Conservation (phyloP, 2,888 invertebrate species). For the Thera obeliscata region DNA sequence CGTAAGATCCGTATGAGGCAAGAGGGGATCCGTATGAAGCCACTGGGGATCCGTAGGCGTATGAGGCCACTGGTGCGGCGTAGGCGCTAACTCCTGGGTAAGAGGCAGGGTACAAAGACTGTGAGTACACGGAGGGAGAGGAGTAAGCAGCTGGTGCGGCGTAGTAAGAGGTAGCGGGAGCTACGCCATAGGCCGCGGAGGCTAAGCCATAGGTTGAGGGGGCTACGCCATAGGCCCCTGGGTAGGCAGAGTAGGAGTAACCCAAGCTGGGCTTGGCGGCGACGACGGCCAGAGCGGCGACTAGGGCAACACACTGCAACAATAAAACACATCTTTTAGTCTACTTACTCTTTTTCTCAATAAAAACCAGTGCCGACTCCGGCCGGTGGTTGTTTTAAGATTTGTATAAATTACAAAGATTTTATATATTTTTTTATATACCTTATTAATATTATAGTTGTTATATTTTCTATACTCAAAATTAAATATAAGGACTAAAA, state of each 20-base stretch:
- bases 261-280: constrained; percentile 40
- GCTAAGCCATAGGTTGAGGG: constrained; percentile 21
- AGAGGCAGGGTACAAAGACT: constrained; percentile 19
- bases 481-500: too few relatives aligned
- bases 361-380: too few relatives aligned
- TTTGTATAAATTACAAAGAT: too few relatives aligned
- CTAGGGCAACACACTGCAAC: constrained; percentile 41
- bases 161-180: constrained; percentile 26
- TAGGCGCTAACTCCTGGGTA: constrained; percentile 16
- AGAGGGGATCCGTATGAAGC: constrained; percentile 31
- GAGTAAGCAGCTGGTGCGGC: constrained; percentile 16
- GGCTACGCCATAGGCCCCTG: constrained; percentile 29
- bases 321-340: constrained; percentile 7
- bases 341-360: too few relatives aligned
- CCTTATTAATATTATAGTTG: too few relatives aligned
- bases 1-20: constrained; percentile 20
- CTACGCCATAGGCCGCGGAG: constrained; percentile 27
- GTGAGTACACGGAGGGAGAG: constrained; percentile 7
- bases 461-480: too few relatives aligned
- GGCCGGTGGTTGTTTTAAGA: too few relatives aligned
- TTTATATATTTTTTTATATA: too few relatives aligned
- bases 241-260: constrained; percentile 28
- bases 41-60: constrained; percentile 30
- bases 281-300: constrained; percentile 41
- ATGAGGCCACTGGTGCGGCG: constrained; percentile 35